Conservation (phyloP, 2,888 invertebrate species). For the Teleiodes luculella region DNA sequence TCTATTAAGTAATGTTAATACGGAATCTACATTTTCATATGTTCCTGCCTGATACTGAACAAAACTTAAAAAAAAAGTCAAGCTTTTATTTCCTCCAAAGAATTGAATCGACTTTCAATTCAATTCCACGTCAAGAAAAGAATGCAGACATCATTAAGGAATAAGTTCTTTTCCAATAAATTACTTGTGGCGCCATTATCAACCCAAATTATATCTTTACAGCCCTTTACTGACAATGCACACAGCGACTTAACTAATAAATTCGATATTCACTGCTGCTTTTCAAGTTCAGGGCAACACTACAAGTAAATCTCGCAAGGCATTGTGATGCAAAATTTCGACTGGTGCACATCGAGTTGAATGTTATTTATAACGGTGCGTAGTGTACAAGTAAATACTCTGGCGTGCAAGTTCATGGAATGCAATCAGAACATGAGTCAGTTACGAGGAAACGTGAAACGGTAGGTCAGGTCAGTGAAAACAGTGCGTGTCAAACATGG, state of each 20-base stretch:
- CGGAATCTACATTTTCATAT: no score
- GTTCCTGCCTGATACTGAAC: no score
- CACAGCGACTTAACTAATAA: not conserved
- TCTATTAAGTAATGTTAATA: no score
- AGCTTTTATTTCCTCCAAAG: not conserved
- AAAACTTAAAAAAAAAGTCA: not conserved
- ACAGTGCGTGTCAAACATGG: not conserved
- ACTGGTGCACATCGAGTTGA: conserved; percentile 2
- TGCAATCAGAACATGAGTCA: conserved; percentile 18
- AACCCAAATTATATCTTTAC: conserved; percentile 13
- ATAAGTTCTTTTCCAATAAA: conserved; percentile 11
- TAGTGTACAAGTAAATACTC: conserved; percentile 13
- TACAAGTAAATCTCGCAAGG: not conserved
- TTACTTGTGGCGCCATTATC: conserved; percentile 15
- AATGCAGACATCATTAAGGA: conserved; percentile 12
- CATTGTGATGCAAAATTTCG: not conserved
- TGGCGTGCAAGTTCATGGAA: conserved; percentile 14
- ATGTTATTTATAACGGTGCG: conserved; percentile 19
- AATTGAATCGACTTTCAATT: not conserved
- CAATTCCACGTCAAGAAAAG: not conserved
- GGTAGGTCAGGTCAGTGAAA: conserved; percentile 7
- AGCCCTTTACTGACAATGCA: not conserved
- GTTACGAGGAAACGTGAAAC: conserved; percentile 1
- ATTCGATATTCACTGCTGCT: not conserved
- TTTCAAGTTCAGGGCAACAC: no score